Base-by-base conservation (phyloP, 2,113 vertebrate species). In the Chlorodrepanis virens region DNA sequence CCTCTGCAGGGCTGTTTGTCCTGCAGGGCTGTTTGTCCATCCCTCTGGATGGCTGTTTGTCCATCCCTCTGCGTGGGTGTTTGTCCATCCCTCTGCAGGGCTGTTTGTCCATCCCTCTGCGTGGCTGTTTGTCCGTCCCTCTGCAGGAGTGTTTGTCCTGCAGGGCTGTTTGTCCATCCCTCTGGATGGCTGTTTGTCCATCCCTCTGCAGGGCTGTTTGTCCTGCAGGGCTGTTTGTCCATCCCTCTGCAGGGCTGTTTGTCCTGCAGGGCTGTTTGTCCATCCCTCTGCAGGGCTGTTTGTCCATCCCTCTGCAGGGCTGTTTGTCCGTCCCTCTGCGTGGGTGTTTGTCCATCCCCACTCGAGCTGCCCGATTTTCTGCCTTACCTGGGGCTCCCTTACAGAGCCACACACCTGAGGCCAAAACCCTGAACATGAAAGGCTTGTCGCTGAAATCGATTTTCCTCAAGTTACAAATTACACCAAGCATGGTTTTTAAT, bases 401-500 rank as follows among this genome's bases (percentile, higher is more conserved):
- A 4, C 74, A 11, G 10, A 64, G 45, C 14, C 87, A 27, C 45
- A 11, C 9, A 31, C 80, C 83, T 22, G 24, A 2, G 4, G 10
- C 44, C 52, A 25, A 14, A 59, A 2, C 13, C 19, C 83, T 16
- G 16, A 69, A 49, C 64, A 42, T 8, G 69, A 67, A 61, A 42
- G 50, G 11, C 59, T 49, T 1, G 2, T 21, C 31, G 0, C 60
- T 14, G 33, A 18, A 70, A 95, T 95, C 44, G 83, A 95, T 83
- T 88, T 83, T 69, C 83, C 54, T 16, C 40, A 61, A 49, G 76
- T 87, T 91, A 84, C 54, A 95, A 95, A 95, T 93, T 39, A 78
- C 93, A 87, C 47, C 21, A 84, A 94, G 68, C 74, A 2, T 10
- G 74, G 14, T 1, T 92, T 93, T 93, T 95, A 95, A 96, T 96